Conservation (phyloP, 1,140 invertebrate genomes). For the Zaprionus davidi region DNA sequence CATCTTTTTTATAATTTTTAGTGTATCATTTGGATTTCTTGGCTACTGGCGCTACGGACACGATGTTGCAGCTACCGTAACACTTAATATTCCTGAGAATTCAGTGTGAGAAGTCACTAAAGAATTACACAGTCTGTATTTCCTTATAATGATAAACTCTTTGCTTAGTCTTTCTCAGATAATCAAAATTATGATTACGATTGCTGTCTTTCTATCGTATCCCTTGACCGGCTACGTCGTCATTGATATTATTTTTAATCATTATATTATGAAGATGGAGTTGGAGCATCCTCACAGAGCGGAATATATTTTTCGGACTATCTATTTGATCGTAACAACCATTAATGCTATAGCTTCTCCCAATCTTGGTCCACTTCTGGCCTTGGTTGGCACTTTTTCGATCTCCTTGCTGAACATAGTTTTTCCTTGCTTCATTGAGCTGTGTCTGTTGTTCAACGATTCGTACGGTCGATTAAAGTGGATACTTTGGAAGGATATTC, state of each 20-base stretch:
- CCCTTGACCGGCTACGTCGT: constrained; percentile 54
- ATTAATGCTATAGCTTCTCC: constrained; percentile 45
- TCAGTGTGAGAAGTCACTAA: constrained; percentile 40
- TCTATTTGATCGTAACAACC: constrained; percentile 14
- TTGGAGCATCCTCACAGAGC: constrained; percentile 14
- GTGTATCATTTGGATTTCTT: constrained; percentile 47
- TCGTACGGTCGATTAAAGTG: constrained; percentile 40
- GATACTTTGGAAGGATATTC: constrained; percentile 47
- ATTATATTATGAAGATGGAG: constrained; percentile 23
- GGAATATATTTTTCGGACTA: constrained; percentile 22
- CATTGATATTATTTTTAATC: constrained; percentile 47
- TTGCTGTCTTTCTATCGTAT: constrained; percentile 45
- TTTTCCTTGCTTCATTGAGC: constrained; percentile 49
- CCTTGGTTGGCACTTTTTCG: constrained; percentile 50
- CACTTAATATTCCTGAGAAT: constrained; percentile 51
- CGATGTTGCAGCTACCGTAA: constrained; percentile 17
- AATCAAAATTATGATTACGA: constrained; percentile 23
- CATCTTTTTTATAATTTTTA: not conserved
- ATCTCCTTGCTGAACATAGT: constrained; percentile 58
- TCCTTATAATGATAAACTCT: not conserved
- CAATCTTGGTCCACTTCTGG: constrained; percentile 53
- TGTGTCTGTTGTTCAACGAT: constrained; percentile 44
- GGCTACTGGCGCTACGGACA: constrained; percentile 61
- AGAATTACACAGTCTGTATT: not conserved
- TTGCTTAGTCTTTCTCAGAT: constrained; percentile 31